Conservation (phyloP, 1,140 invertebrate species). For the Solenopsis fugax region DNA sequence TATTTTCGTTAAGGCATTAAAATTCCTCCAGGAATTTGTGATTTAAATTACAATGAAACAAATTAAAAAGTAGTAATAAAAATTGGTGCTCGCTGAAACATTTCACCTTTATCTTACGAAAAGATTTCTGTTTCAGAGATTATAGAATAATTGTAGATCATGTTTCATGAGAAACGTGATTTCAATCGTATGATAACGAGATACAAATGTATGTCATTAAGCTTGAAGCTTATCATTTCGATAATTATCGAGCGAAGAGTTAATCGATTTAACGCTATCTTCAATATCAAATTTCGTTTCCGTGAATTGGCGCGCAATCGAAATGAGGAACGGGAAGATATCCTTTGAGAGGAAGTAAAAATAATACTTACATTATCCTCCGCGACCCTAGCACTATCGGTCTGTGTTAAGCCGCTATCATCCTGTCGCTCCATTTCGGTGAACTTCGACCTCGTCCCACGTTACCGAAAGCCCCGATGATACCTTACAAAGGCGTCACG, state of each 20-base stretch:
- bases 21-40: neutral
- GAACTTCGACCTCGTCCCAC: conserved; percentile 63
- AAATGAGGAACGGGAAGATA: neutral
- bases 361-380: conserved; percentile 69
- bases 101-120: neutral
- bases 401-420: conserved; percentile 21
- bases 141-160: neutral
- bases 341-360: neutral
- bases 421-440: conserved; percentile 70
- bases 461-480: conserved; percentile 73
- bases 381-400: neutral
- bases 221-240: neutral
- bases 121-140: neutral
- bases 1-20: neutral
- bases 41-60: neutral
- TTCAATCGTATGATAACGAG: neutral
- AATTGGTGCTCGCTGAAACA: neutral
- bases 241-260: conserved; percentile 10
- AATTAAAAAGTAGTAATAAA: neutral
- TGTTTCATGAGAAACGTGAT: neutral
- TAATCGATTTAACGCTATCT: conserved; percentile 2
- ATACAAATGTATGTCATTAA: neutral
- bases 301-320: neutral
- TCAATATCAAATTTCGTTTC: conserved; percentile 5
- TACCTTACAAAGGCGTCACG: conserved; percentile 81